These are phyloP conservation scores for Colletes gigas DNA, from an alignment of 1,140 invertebrate species.

Conservation along the genomic window DNA sequence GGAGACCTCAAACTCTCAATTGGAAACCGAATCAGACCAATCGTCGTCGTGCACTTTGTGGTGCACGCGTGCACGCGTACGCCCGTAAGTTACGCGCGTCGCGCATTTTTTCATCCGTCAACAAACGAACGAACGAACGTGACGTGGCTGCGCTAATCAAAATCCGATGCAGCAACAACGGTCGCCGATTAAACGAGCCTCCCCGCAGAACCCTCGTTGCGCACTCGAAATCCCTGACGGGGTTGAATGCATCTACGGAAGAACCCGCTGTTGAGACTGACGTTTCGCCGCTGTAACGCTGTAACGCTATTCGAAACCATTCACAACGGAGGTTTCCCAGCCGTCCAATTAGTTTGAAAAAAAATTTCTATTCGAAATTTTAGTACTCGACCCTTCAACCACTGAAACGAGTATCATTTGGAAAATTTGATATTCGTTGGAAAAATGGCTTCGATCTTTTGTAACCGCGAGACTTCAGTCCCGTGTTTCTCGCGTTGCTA, in stretches of 20 bases:
- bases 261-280: background rate
- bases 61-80: background rate
- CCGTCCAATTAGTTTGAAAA: too few relatives aligned
- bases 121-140: constrained; percentile 61
- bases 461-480: too few relatives aligned
- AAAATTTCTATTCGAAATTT: too few relatives aligned
- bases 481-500: too few relatives aligned
- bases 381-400: too few relatives aligned
- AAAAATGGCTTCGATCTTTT: too few relatives aligned
- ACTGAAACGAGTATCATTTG: too few relatives aligned
- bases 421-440: too few relatives aligned
- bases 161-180: constrained; percentile 61
- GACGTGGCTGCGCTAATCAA: constrained; percentile 61
- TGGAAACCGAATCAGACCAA: background rate
- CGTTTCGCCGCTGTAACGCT: background rate
- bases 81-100: constrained; percentile 30
- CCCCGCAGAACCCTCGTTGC: constrained; percentile 31
- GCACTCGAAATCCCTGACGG: constrained; percentile 36
- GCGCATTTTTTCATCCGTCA: constrained; percentile 55
- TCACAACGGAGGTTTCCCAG: too few relatives aligned
- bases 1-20: background rate
- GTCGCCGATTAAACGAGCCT: constrained; percentile 55
- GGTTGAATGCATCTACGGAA: constrained; percentile 21
- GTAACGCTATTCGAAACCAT: background rate
- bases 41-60: background rate